phyloP scores from a whole-genome alignment of 37 sponge, comb jelly and placozoan species.

The Halichondria panicea region DNA sequence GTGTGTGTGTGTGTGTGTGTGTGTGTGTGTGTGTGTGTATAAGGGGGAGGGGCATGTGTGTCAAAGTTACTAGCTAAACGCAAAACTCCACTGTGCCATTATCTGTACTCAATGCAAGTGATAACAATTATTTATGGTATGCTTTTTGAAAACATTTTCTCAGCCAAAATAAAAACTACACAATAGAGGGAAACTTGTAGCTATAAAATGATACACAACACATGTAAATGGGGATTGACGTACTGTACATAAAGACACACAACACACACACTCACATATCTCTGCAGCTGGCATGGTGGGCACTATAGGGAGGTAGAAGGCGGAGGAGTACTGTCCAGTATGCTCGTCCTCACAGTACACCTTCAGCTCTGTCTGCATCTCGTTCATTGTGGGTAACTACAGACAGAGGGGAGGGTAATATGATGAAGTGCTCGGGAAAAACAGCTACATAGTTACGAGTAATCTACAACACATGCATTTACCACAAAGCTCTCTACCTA shows the following conservation, averaged over 20 bases:
- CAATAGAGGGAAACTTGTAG: too few species aligned
- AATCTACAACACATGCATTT: not conserved
- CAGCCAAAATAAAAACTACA: too few species aligned
- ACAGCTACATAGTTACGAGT: not conserved
- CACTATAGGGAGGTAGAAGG: constrained; percentile 47
- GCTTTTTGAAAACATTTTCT: too few species aligned
- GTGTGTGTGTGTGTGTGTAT: constrained; percentile 2
- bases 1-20: constrained; percentile 6
- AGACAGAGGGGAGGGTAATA: not conserved
- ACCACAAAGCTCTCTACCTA: not conserved
- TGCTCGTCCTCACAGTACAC: constrained; percentile 53
- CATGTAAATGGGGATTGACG: not conserved
- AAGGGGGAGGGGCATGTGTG: not conserved
- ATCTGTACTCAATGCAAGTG: too few species aligned
- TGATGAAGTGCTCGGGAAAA: not conserved
- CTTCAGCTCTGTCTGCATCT: constrained; percentile 58
- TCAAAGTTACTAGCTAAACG: too few species aligned
- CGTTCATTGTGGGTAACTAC: constrained; percentile 40
- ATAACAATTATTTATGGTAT: not conserved
- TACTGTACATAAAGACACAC: not conserved
- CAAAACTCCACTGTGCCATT: too few species aligned
- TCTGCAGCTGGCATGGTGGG: constrained; percentile 66
- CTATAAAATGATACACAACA: too few species aligned
- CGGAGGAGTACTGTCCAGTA: constrained; percentile 54
- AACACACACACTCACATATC: constrained; percentile 36